These are phyloP conservation scores for Drosophila helvetica DNA, from an alignment of 2,888 invertebrate genomes.

Conservation along the genomic window DNA sequence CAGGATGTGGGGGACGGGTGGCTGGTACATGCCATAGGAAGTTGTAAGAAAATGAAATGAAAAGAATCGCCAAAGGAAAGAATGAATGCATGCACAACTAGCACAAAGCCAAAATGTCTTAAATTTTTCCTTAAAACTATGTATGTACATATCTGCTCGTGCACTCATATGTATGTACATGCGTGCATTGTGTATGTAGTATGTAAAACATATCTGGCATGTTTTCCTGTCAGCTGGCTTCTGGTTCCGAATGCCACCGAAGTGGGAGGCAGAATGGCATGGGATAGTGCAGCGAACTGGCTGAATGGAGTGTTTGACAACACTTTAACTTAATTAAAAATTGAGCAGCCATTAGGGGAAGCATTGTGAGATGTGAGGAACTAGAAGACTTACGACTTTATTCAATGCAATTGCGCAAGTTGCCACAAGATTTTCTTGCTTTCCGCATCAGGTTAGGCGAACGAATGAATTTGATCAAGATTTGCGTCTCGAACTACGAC, in stretches of 20 bases:
- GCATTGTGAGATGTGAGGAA: conserved; percentile 40
- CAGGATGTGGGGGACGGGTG: too few species aligned
- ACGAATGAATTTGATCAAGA: conserved; percentile 60
- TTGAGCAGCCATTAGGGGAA: conserved; percentile 73
- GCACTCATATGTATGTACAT: too few species aligned
- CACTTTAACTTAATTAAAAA: conserved; percentile 79
- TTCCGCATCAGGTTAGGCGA: conserved; percentile 28
- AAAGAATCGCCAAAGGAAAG: conserved; percentile 72
- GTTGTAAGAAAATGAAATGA: conserved; percentile 64
- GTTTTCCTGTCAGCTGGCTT: conserved; percentile 11
- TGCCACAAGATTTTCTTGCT: conserved; percentile 65
- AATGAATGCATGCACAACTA: conserved; percentile 74
- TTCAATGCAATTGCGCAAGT: conserved; percentile 69
- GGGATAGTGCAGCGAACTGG: not conserved
- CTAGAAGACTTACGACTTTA: conserved; percentile 34
- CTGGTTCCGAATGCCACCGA: conserved; percentile 26
- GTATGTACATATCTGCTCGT: too few species aligned
- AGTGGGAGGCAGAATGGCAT: conserved; percentile 9
- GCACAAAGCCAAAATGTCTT: conserved; percentile 44
- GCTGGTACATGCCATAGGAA: conserved; percentile 50
- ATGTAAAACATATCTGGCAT: conserved; percentile 15
- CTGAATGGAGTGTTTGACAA: conserved; percentile 78
- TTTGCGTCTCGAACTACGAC: conserved; percentile 13
- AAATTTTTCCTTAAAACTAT: too few species aligned
- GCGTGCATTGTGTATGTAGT: too few species aligned